Conservation (phyloP, 2,113 vertebrate species). For the Neolamprologus brichardi region DNA sequence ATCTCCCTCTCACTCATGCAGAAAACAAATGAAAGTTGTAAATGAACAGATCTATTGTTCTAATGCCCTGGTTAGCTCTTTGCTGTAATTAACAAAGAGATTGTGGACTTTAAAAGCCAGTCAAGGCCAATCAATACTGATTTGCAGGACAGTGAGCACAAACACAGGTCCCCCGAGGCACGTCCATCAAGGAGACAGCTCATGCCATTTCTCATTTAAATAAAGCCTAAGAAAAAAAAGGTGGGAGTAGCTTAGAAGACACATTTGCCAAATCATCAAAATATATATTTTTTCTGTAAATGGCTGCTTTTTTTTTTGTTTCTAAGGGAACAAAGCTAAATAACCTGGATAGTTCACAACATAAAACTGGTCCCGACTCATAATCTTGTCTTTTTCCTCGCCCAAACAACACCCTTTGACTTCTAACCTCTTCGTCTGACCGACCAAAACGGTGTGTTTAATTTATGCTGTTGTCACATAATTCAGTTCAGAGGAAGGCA, state of each 20-base stretch:
- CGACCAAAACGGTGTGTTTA: background rate
- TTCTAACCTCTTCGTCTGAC: background rate
- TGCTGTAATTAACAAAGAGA: conserved; percentile 5
- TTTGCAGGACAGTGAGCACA: background rate
- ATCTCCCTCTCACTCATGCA: background rate
- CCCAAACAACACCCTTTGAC: background rate
- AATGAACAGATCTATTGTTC: conserved; percentile 23
- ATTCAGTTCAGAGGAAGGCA: background rate
- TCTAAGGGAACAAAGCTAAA: background rate
- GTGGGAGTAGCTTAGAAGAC: background rate
- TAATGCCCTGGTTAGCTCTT: background rate
- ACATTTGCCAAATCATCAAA: background rate
- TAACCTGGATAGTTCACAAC: background rate
- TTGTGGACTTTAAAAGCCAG: conserved; percentile 11
- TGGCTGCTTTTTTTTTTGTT: background rate
- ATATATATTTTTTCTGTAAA: background rate
- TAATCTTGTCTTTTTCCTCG: background rate
- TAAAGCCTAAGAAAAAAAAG: background rate
- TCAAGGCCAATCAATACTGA: conserved; percentile 20
- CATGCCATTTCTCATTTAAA: background rate
- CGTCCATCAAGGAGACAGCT: conserved; percentile 6
- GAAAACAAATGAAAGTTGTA: background rate
- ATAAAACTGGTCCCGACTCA: background rate
- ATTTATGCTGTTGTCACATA: background rate
- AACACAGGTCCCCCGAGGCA: background rate